Base-by-base conservation (phyloP, 2,797 vertebrate genomes). In the Podarcis lilfordi region DNA sequence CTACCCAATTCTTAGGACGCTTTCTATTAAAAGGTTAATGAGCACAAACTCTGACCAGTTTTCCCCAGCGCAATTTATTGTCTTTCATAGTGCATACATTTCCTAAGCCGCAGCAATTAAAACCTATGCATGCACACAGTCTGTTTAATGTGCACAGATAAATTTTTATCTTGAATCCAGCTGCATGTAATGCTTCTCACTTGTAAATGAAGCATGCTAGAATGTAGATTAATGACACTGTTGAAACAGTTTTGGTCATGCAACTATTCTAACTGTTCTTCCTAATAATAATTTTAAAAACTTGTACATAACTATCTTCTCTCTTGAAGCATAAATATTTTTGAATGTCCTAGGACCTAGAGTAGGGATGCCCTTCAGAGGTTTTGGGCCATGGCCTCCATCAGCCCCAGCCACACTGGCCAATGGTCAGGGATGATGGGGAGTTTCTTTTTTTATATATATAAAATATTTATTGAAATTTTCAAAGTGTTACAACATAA, bases 201-300 rank as follows among this genome's bases (percentile, higher is more conserved):
- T 29, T 88, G 89, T 75, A 84, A 77, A n/a, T 0, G 0, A 72
- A 90, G 76, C 37, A 32, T 69, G 81, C 88, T 66, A 88, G 80
- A 59, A 8, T 64, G 76, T 43, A 5, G 4, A 10, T 89, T 88
- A 92, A 92, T 86, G 88, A 91, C 85, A 72, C 90, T 45, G 85
- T 89, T 82, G 59, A 59, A 87, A 3, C 71, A 82, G 7, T 87
- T 76, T 66, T 82, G 59, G 76, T 27, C 79, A 27, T 82, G 37
- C 32, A 82, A 66, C 71, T 50, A 32, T 43, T 74, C 78, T 64
- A 72, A 61, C 78, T 83, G 85, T 89, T 72, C 13, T 13, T 15
- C 19, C 35, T 72, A 55, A 55, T 55, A 55, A 55, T 4, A 55
- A 55, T 72, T 84, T 79, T 32, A 0, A 11, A 64, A 80, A 1